Conservation (phyloP, 53 echinoderm and acorn worm genomes). For the Antedon mediterranea region DNA sequence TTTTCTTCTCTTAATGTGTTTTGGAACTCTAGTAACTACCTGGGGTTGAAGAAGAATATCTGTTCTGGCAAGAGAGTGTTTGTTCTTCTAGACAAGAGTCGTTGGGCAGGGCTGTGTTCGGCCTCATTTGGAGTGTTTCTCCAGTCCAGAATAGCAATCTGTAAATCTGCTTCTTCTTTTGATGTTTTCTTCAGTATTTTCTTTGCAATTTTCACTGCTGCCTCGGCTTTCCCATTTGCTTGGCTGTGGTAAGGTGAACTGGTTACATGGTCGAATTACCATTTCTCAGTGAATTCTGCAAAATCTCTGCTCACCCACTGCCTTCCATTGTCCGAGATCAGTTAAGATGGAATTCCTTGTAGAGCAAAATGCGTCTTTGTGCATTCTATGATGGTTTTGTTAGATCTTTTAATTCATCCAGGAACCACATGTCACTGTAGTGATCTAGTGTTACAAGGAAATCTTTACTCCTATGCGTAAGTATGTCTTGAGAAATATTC, state of each 20-base stretch:
- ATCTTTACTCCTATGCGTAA: neutral
- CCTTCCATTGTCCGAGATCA: conserved; percentile 25
- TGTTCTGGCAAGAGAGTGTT: conserved; percentile 25
- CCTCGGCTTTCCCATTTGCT: conserved; percentile 25
- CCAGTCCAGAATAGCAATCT: conserved; percentile 34
- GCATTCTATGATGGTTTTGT: too few species aligned
- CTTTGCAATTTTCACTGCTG: conserved; percentile 24
- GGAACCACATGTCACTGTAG: conserved; percentile 31
- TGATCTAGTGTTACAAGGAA: conserved; percentile 24
- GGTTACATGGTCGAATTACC: conserved; percentile 36
- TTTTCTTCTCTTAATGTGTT: conserved; percentile 18
- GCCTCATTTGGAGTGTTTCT: conserved; percentile 20
- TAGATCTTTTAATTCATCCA: conserved; percentile 18
- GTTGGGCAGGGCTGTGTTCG: conserved; percentile 28
- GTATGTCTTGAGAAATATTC: conserved; percentile 12
- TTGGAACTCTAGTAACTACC: conserved; percentile 28
- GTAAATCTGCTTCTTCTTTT: conserved; percentile 13
- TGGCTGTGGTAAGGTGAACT: conserved; percentile 25
- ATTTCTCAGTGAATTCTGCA: conserved; percentile 20
- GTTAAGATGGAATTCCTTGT: too few species aligned
- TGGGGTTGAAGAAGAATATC: conserved; percentile 28
- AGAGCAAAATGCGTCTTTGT: too few species aligned
- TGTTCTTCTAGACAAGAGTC: conserved; percentile 25
- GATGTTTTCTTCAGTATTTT: conserved; percentile 13
- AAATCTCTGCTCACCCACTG: conserved; percentile 28